Conservation (phyloP, 2,888 invertebrate species). For the Helicoverpa assulta region DNA sequence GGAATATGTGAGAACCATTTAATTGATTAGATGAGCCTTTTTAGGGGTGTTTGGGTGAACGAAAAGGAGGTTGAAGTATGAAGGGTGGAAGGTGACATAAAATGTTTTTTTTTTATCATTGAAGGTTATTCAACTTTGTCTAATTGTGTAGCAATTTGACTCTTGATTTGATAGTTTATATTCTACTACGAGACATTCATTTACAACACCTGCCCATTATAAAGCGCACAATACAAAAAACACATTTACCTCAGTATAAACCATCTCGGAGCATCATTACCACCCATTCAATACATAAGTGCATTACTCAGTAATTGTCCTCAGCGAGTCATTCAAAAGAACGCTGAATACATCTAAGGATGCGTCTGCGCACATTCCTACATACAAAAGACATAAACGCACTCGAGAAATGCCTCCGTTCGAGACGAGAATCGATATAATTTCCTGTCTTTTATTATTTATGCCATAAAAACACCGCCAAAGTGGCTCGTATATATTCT, state of each 20-base stretch:
- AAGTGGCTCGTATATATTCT: slow-evolving; percentile 76
- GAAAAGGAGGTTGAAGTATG: slow-evolving; percentile 9
- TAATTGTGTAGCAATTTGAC: neutral
- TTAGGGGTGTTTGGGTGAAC: slow-evolving; percentile 27
- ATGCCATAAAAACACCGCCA: slow-evolving; percentile 77
- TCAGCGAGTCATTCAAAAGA: slow-evolving; percentile 52
- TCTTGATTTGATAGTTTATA: too few relatives aligned
- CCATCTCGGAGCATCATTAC: neutral
- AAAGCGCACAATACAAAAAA: neutral
- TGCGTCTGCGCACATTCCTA: slow-evolving; percentile 74
- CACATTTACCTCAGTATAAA: neutral
- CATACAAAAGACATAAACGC: slow-evolving; percentile 86
- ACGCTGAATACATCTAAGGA: slow-evolving; percentile 49
- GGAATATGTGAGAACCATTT: slow-evolving; percentile 53
- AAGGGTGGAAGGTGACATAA: slow-evolving; percentile 1
- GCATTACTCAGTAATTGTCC: slow-evolving; percentile 19
- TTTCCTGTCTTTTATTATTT: slow-evolving; percentile 81
- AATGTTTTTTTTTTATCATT: neutral
- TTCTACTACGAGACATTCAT: neutral
- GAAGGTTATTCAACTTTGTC: neutral
- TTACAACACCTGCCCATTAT: neutral
- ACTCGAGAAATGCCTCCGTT: slow-evolving; percentile 65
- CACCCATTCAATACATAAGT: slow-evolving; percentile 24
- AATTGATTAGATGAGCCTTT: slow-evolving; percentile 53
- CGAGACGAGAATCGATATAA: slow-evolving; percentile 66